Evolutionary conservation across 1,140 invertebrate genomes (phyloP).

Genomic region (Plutomurus gul): DNA sequence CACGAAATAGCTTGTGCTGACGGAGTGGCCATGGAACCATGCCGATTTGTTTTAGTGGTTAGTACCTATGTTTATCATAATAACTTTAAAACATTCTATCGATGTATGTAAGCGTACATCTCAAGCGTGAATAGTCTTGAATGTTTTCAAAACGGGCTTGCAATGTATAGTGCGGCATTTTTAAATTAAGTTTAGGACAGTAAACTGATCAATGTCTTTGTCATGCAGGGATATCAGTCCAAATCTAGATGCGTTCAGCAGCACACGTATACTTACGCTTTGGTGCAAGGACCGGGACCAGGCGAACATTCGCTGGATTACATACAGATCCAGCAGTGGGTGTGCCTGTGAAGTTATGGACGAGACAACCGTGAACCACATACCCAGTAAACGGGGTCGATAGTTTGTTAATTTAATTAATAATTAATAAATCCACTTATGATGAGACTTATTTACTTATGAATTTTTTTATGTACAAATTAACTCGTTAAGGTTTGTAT

Average conservation of each 20-base stretch:
- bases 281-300: conserved; percentile 62
- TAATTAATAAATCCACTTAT: background rate
- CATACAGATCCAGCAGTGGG: conserved; percentile 76
- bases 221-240: too few relatives aligned
- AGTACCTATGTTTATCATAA: too few relatives aligned
- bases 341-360: conserved; percentile 60
- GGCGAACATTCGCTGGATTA: conserved; percentile 72
- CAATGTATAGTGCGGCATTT: too few relatives aligned
- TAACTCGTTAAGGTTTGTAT: background rate
- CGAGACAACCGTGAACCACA: background rate
- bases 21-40: conserved; percentile 72
- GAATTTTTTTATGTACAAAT: background rate
- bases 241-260: conserved; percentile 81
- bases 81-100: too few relatives aligned
- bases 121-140: too few relatives aligned
- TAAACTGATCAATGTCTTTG: too few relatives aligned
- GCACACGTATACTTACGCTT: conserved; percentile 79
- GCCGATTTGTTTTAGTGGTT: too few relatives aligned
- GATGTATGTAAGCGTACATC: too few relatives aligned
- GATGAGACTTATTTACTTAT: background rate
- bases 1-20: conserved; percentile 77
- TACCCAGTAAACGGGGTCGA: background rate
- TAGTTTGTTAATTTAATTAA: background rate
- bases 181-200: too few relatives aligned
- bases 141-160: too few relatives aligned